Percentiles rank a stretch among this genome's conserved stretches.
Evolutionary conservation across 2,888 invertebrate genomes (phyloP).

Genomic region (Anthophora plumipes): DNA sequence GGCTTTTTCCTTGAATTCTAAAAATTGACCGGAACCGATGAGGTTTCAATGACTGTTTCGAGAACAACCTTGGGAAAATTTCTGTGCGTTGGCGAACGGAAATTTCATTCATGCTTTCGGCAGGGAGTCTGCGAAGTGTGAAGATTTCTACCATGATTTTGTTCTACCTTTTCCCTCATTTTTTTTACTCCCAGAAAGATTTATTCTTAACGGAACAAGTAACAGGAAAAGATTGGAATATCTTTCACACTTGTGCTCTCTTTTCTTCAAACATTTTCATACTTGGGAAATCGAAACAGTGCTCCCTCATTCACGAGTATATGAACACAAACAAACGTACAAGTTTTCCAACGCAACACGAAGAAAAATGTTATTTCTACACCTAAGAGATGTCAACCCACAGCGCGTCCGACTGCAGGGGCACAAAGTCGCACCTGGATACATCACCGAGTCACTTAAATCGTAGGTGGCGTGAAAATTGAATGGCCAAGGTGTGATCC

Average conservation of each 20-base stretch:
- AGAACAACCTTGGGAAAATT: slow-evolving; percentile 48
- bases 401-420: background rate
- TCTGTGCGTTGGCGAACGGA: slow-evolving; percentile 49
- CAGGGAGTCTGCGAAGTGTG: slow-evolving; percentile 59
- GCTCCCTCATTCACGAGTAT: background rate
- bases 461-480: slow-evolving; percentile 80
- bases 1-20: slow-evolving; percentile 57
- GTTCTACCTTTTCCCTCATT: background rate
- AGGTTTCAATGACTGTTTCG: slow-evolving; percentile 54
- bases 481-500: slow-evolving; percentile 69
- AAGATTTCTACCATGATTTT: slow-evolving; percentile 44
- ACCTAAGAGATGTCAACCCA: slow-evolving; percentile 15
- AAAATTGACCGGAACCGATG: slow-evolving; percentile 60
- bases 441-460: slow-evolving; percentile 74
- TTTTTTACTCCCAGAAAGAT: too few species aligned
- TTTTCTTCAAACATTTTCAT: slow-evolving; percentile 4
- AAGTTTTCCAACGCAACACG: background rate
- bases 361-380: slow-evolving; percentile 37
- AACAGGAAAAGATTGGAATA: background rate
- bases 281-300: background rate
- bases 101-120: slow-evolving; percentile 66
- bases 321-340: slow-evolving; percentile 26
- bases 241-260: too few species aligned
- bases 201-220: background rate
- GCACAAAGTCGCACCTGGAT: slow-evolving; percentile 67